Base-by-base conservation (phyloP, 2,797 vertebrate species). In the Morus bassanus region DNA sequence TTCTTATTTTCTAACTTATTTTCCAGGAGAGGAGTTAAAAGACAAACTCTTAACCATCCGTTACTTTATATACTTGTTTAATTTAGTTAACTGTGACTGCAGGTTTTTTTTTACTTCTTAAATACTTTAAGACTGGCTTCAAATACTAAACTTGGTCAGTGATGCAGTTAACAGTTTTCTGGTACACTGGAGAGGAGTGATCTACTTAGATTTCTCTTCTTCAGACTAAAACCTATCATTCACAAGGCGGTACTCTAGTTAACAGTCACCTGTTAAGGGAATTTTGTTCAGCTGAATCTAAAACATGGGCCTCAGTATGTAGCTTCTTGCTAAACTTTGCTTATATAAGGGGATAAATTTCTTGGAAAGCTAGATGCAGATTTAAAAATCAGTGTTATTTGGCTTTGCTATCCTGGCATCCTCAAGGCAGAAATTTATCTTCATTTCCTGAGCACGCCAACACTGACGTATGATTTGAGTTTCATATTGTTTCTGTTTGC, bases 281-380 rank as follows among this genome's bases (percentile, higher is more conserved):
- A 22, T 84, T 90, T 45, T 65, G 12, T 93, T 86, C 10, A 68
- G 22, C 37, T 76, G 33, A 70, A 31, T 60, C 50, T 72, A 37
- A 82, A 68, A 53, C 0, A 0, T 33, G 27, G 13, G 21, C 18
- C 11, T 30, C 1, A 24, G 22, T 69, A 1, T 46, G 5, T n/a
- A 56, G 54, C 25, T 88, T 88, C 45, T 59, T 90, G 46, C 23
- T 78, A 46, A 91, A 54, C 18, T 59, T 76, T 33, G 27, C 11
- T 61, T 83, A 21, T 10, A 4, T 33, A 43, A 67, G 45, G 57
- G 15, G 39, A 68, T 61, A 27, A 0, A 19, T 61, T 65, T 82
- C 18, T 28, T 74, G 27, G 24, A 45, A 73, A 70, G 24, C 24
- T 30, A 11, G 16, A 63, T 61, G 45, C 31, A 43, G 21, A 54